phyloP scores from a whole-genome alignment of 2,888 invertebrate species.

The Cremastobaeus sp. region DNA sequence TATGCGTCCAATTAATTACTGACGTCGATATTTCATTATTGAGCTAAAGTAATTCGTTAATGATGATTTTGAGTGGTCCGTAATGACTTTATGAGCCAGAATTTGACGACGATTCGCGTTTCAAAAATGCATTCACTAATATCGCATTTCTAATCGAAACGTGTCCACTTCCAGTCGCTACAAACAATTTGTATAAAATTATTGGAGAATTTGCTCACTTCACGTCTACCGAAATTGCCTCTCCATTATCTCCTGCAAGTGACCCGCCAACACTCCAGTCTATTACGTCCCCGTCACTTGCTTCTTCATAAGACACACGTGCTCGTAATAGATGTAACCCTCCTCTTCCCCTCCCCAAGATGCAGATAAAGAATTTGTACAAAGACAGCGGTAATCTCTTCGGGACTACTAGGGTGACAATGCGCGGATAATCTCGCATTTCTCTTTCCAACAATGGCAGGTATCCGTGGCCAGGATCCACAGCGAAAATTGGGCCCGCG shows the following conservation, averaged over 20 bases:
- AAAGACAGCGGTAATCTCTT: slow-evolving; percentile 50
- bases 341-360: slow-evolving; percentile 26
- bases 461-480: slow-evolving; percentile 23
- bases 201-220: no score
- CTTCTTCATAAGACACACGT: slow-evolving; percentile 36
- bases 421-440: slow-evolving; percentile 68
- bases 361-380: slow-evolving; percentile 54
- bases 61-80: no score
- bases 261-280: slow-evolving; percentile 31
- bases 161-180: no score
- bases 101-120: no score
- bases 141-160: no score
- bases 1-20: no score
- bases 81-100: no score
- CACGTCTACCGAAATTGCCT: slow-evolving; percentile 22
- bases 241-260: slow-evolving; percentile 17
- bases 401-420: slow-evolving; percentile 60
- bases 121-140: no score
- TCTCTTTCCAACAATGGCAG: slow-evolving; percentile 60
- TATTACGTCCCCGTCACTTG: slow-evolving; percentile 31
- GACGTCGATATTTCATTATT: no score
- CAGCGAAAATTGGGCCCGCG: slow-evolving; percentile 50
- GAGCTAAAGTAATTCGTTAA: not conserved
- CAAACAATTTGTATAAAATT: no score
- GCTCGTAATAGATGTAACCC: slow-evolving; percentile 38